Evolutionary conservation across 2,797 vertebrate species (phyloP).

Genomic region (Myotis myotis): DNA sequence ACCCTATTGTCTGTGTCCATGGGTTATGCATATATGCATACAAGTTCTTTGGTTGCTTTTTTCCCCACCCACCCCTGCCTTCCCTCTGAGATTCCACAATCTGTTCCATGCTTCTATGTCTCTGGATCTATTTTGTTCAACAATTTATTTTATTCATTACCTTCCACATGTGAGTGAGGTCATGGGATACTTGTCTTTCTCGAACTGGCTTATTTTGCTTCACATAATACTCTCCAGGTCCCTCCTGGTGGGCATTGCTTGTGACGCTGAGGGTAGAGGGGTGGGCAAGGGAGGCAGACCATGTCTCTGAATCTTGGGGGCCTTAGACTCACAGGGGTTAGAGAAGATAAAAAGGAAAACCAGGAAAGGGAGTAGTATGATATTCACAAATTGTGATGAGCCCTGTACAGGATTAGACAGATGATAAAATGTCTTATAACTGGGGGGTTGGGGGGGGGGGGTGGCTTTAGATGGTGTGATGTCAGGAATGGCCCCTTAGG

Average conservation of each 20-base stretch:
- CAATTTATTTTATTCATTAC: no score
- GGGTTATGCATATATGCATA: no score
- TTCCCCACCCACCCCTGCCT: no score
- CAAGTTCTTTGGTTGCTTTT: no score
- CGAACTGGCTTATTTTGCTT: no score
- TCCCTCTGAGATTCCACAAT: no score
- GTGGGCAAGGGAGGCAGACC: neutral
- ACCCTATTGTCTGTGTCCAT: no score
- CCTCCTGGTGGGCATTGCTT: neutral
- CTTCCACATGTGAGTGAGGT: no score
- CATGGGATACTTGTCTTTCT: no score
- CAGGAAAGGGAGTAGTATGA: neutral
- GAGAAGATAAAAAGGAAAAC: neutral
- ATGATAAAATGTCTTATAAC: neutral
- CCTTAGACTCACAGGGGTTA: neutral
- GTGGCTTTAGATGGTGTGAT: neutral
- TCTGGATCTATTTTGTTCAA: no score
- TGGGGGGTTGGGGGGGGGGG: accelerated
- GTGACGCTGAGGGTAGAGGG: neutral
- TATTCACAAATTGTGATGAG: neutral
- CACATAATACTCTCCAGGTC: no score
- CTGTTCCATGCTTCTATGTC: no score
- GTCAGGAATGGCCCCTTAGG: neutral
- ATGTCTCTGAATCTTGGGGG: neutral
- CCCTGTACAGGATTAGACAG: neutral